These are phyloP conservation scores for Turdus rufiventris DNA, from an alignment of 2,113 vertebrate genomes.

Conservation along the genomic window DNA sequence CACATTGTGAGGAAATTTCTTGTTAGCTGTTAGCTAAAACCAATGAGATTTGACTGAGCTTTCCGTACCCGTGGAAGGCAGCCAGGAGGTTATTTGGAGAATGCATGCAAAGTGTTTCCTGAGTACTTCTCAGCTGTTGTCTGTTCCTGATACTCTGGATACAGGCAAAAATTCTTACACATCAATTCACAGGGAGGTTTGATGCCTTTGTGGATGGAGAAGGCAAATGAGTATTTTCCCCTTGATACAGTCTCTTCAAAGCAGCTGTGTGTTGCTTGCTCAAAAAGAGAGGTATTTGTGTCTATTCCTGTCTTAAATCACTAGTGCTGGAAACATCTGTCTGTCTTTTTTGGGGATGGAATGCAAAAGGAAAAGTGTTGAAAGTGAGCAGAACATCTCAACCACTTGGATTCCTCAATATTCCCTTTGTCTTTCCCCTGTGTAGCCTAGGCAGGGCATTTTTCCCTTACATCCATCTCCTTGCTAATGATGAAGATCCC, in stretches of 20 bases:
- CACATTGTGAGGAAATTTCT: conserved; percentile 51
- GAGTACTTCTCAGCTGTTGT: not conserved
- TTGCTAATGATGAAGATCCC: not conserved
- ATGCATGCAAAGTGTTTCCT: not conserved
- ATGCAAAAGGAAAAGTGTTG: not conserved
- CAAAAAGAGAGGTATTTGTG: not conserved
- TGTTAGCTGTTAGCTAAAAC: conserved; percentile 49
- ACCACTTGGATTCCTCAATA: not conserved
- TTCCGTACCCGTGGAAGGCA: not conserved
- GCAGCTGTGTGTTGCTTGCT: not conserved
- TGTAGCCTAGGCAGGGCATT: rapidly evolving
- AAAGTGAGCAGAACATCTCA: not conserved
- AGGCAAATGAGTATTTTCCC: not conserved
- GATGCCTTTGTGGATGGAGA: not conserved
- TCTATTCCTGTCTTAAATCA: not conserved
- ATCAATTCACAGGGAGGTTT: not conserved
- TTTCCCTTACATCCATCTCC: not conserved
- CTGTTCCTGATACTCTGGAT: not conserved
- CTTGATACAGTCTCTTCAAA: not conserved
- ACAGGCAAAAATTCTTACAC: not conserved
- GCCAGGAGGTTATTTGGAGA: conserved; percentile 45
- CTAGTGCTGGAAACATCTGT: not conserved
- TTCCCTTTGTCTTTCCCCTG: not conserved
- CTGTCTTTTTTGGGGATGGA: not conserved
- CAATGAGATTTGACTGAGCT: conserved; percentile 48